These are phyloP conservation scores for Hedychridium roseum DNA, from an alignment of 2,888 invertebrate species.

Conservation along the genomic window DNA sequence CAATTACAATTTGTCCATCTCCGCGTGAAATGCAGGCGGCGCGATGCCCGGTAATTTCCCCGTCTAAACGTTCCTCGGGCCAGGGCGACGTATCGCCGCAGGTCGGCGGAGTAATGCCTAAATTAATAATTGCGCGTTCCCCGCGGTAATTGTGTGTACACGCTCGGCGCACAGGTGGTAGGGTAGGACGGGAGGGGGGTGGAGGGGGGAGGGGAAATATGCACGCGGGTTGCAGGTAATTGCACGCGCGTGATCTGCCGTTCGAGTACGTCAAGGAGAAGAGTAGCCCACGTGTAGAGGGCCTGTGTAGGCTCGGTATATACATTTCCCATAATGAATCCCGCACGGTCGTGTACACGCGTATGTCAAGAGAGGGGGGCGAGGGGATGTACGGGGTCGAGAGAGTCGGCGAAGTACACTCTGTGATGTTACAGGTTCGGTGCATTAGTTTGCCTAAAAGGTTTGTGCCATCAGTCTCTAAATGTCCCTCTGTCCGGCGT, in stretches of 20 bases:
- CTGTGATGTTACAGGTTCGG: constrained; percentile 40
- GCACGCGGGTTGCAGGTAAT: constrained; percentile 30
- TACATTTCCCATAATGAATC: constrained; percentile 1
- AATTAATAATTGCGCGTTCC: constrained; percentile 36
- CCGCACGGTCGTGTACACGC: constrained; percentile 22
- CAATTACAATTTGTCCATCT: too few species aligned
- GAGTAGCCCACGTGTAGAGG: too few species aligned
- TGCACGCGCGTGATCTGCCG: constrained; percentile 18
- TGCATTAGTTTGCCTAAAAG: constrained; percentile 60
- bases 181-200: background rate
- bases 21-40: too few species aligned
- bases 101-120: constrained; percentile 33
- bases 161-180: constrained; percentile 17
- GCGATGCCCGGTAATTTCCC: too few species aligned
- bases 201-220: constrained; percentile 7
- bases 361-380: constrained; percentile 1
- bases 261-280: background rate
- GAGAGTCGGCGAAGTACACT: constrained; percentile 26
- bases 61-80: background rate
- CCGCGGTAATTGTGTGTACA: constrained; percentile 31
- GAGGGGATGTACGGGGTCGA: constrained; percentile 5
- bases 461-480: constrained; percentile 58
- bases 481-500: constrained; percentile 38
- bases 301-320: too few species aligned
- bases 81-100: constrained; percentile 3